These are phyloP conservation scores for Illadopsis cleaveri DNA, from an alignment of 2,113 vertebrate species.

Conservation along the genomic window DNA sequence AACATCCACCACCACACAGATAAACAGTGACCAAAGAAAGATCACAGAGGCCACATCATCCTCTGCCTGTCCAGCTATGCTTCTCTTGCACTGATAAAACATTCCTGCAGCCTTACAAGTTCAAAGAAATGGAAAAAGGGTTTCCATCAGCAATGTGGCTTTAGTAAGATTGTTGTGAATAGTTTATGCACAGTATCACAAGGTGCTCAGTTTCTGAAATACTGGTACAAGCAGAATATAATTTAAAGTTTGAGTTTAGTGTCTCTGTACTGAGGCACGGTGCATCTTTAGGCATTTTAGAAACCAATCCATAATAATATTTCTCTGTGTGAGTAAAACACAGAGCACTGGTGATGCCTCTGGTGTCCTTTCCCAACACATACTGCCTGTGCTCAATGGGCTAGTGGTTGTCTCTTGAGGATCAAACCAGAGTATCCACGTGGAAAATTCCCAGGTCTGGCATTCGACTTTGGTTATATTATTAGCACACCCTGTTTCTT, in stretches of 20 bases:
- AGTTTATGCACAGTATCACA: background rate
- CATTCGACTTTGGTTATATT: background rate
- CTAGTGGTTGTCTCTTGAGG: background rate
- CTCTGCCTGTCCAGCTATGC: background rate
- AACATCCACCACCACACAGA: background rate
- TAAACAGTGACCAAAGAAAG: background rate
- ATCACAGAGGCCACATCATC: background rate
- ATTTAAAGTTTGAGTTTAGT: background rate
- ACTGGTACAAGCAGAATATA: background rate
- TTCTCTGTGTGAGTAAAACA: background rate
- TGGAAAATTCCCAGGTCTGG: background rate
- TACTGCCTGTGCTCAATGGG: background rate
- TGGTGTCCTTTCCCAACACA: background rate
- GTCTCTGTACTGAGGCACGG: background rate
- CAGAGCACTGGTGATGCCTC: background rate
- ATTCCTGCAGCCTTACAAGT: background rate
- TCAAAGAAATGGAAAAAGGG: background rate
- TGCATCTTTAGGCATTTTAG: background rate
- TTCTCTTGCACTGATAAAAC: background rate
- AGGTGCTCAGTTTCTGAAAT: background rate
- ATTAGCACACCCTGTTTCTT: background rate
- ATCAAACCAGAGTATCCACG: background rate
- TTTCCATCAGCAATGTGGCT: background rate
- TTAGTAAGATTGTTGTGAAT: background rate
- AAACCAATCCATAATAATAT: background rate